Base-by-base conservation (phyloP, 2,113 vertebrate species). In the Trachemys scripta region DNA sequence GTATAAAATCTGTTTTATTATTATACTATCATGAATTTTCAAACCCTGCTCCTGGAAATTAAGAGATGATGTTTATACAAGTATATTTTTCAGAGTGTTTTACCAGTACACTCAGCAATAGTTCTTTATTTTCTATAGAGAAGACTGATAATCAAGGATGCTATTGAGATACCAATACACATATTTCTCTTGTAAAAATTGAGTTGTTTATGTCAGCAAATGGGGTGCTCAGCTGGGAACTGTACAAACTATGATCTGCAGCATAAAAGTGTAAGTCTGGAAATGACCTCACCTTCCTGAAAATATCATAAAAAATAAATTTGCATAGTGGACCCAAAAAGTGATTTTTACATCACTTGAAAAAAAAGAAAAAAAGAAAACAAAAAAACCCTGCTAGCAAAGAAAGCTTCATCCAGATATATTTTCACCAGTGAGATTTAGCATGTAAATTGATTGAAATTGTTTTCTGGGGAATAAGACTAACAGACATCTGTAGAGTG, bases 41-140 rank as follows among this genome's bases (percentile, higher is more conserved):
- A 90, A 20, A 19, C 19, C 16, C 9, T 1, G n/a, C n/a, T n/a
- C 20, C 69, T 38, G 9, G 69, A n/a, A 19, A 78, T 10, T 1
- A 31, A 57, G 7, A 19, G 22, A 35, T 5, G 80, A 31, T 22
- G 14, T 17, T 35, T 54, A 65, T 72, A 42, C 3, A 45, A 29
- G 5, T 14, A 10, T 10, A 0, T 6, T 0, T 1, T 72, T 72
- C n/a, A 38, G 19, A 38, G 35, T 38, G 17, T 20, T 22, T 38
- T 42, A 19, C n/a, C 8, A 72, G n/a, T 72, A 72, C 8, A 10
- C 8, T 72, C n/a, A 20, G n/a, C 69, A 72, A 72, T 72, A 5
- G 59, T 29, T 59, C 27, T 59, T 59, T 59, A 25, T 62, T 62
- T 27, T 38, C 17, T 22, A 4, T 42, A 72, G 20, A 22, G 10